Evolutionary conservation across 2,113 vertebrate species (phyloP).

Genomic region (Martes martes): DNA sequence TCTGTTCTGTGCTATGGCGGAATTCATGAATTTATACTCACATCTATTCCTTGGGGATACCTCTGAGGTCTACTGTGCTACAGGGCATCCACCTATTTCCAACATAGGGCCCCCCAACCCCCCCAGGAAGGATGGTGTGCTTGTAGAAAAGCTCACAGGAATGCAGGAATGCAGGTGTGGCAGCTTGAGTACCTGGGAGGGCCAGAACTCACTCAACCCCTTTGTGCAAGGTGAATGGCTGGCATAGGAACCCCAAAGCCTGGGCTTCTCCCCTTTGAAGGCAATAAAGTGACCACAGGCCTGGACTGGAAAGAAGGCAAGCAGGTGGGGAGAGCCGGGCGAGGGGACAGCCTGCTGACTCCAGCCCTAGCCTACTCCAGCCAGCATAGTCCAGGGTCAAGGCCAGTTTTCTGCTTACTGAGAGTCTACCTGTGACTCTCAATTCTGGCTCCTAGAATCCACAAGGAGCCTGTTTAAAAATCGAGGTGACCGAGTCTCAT

Average conservation of each 20-base stretch:
- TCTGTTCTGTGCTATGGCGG: neutral
- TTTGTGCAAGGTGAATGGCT: neutral
- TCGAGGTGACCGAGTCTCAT: neutral
- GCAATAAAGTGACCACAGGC: neutral
- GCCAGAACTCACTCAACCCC: neutral
- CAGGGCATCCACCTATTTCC: neutral
- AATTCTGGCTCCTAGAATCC: neutral
- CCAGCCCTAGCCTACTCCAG: neutral
- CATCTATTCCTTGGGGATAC: neutral
- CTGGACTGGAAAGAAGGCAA: neutral
- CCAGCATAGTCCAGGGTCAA: neutral
- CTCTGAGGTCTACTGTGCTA: neutral
- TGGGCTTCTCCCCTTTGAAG: neutral
- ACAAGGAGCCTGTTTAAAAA: neutral
- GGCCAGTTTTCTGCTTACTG: neutral
- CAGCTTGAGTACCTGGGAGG: neutral
- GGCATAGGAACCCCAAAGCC: neutral
- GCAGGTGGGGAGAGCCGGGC: neutral
- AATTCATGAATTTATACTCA: neutral
- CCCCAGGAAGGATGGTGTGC: neutral
- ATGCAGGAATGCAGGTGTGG: neutral
- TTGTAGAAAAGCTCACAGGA: neutral
- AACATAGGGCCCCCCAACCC: neutral
- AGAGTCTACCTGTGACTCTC: neutral
- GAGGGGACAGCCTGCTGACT: neutral